Evolutionary conservation across 2,888 invertebrate species (phyloP).

Genomic region (Prenolepis imparis): DNA sequence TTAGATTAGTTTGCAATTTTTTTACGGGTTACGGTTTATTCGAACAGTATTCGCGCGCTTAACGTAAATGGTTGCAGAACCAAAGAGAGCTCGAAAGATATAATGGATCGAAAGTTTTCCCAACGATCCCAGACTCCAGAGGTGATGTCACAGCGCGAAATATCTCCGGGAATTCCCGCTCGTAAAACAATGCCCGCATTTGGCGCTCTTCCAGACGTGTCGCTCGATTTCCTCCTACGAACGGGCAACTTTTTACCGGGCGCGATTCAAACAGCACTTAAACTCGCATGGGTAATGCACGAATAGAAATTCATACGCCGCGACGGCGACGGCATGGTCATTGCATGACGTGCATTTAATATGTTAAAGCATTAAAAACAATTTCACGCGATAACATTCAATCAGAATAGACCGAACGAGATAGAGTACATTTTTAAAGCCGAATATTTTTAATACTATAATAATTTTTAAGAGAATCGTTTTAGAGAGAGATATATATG

Average conservation of each 20-base stretch:
- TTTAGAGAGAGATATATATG: neutral
- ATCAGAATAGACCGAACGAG: conserved; percentile 7
- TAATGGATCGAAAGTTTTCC: neutral
- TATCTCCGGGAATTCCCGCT: conserved; percentile 54
- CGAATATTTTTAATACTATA: neutral
- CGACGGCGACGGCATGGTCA: conserved; percentile 1
- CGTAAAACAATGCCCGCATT: conserved; percentile 71
- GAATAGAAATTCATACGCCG: conserved; percentile 52
- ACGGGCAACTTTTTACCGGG: conserved; percentile 41
- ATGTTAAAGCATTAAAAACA: neutral
- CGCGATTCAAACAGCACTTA: conserved; percentile 42
- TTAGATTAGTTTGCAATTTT: neutral
- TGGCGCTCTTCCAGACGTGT: conserved; percentile 70
- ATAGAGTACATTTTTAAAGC: neutral
- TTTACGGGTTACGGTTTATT: neutral
- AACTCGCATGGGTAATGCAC: conserved; percentile 36
- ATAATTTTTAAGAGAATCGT: neutral
- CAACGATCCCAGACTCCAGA: neutral
- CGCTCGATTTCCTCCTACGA: conserved; percentile 41
- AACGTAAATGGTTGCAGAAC: neutral
- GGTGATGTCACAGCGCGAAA: conserved; percentile 41
- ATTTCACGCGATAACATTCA: neutral
- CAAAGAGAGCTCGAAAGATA: conserved; percentile 4
- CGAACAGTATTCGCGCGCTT: neutral
- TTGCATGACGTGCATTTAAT: conserved; percentile 1